Conservation (phyloP, 1,140 invertebrate genomes). For the Sarcophaga peregrina region DNA sequence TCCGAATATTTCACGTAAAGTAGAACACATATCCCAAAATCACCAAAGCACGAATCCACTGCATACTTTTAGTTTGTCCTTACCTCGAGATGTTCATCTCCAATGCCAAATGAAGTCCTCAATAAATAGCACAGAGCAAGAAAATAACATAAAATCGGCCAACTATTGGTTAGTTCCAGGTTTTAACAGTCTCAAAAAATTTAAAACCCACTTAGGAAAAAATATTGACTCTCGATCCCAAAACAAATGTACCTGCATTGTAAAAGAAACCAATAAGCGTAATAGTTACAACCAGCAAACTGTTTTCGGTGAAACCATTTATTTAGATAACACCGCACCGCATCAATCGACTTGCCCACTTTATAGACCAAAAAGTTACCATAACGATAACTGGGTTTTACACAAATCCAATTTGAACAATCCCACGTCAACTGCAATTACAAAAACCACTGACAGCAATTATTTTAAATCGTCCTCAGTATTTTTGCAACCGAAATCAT, state of each 20-base stretch:
- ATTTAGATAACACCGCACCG: neutral
- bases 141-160: neutral
- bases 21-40: neutral
- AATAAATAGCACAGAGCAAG: neutral
- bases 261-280: neutral
- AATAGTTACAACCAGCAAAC: neutral
- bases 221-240: constrained; percentile 52
- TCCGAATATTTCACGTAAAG: neutral
- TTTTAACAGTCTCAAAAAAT: constrained; percentile 76
- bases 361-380: neutral
- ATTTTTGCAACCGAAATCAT: constrained; percentile 50
- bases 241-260: constrained; percentile 2
- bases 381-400: constrained; percentile 74
- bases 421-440: neutral
- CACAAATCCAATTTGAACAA: constrained; percentile 46
- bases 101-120: neutral
- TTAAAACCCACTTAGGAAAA: constrained; percentile 76
- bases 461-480: constrained; percentile 16
- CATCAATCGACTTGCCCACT: neutral
- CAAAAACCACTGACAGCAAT: constrained; percentile 42
- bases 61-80: constrained; percentile 78
- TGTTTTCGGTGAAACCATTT: neutral
- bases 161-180: neutral
- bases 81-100: constrained; percentile 72
- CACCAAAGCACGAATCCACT: constrained; percentile 18